Evolutionary conservation across 2,113 vertebrate species (phyloP).

Genomic region (Scopus umbretta): DNA sequence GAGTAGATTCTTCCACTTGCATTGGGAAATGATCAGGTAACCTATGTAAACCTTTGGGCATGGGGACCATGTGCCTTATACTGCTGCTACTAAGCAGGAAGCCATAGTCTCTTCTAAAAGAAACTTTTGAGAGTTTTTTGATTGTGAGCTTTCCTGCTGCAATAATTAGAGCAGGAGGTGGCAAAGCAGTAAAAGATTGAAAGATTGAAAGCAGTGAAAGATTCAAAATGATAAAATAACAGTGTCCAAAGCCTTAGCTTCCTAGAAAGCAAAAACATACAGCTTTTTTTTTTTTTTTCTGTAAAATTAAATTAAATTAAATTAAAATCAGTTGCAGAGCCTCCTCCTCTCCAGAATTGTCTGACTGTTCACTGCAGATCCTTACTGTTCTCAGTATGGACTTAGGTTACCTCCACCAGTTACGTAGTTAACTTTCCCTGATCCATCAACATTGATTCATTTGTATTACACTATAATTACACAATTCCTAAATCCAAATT

Average conservation of each 20-base stretch:
- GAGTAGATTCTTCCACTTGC: neutral
- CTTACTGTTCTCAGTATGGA: neutral
- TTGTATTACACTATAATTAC: neutral
- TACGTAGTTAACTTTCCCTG: neutral
- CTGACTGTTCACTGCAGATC: neutral
- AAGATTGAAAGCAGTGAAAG: neutral
- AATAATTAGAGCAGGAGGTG: neutral
- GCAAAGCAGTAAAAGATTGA: neutral
- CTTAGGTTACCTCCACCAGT: neutral
- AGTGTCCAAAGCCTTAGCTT: neutral
- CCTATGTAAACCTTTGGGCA: neutral
- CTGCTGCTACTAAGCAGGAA: neutral
- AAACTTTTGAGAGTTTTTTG: neutral
- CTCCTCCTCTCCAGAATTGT: neutral
- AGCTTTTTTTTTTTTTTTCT: neutral
- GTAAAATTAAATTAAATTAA: too few species aligned
- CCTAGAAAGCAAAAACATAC: neutral
- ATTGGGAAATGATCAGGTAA: neutral
- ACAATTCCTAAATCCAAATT: neutral
- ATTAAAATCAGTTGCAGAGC: neutral
- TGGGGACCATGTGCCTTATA: neutral
- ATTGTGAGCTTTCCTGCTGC: neutral
- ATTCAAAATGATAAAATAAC: neutral
- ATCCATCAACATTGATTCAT: neutral
- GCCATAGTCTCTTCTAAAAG: neutral